A percentile compares a stretch with the other conserved stretches of the same genome.
Conservation (phyloP, 2,797 vertebrate species). For the Pantherophis alleghaniensis region DNA sequence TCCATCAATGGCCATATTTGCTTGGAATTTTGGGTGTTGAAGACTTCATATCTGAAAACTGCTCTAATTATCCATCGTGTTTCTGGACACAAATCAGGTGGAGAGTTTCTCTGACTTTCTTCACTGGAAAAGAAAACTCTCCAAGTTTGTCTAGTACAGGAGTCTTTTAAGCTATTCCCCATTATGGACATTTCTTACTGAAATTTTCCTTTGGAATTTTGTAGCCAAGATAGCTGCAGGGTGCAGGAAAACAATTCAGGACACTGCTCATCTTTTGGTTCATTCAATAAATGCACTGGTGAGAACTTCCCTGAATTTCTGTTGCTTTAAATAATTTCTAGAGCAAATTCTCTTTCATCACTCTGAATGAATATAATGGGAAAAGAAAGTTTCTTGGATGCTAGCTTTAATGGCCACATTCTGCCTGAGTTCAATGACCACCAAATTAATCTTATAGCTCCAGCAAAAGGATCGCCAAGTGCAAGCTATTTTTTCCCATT, state of each 20-base stretch:
- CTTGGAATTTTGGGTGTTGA: neutral
- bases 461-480: neutral
- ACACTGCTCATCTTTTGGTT: neutral
- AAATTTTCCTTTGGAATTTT: neutral
- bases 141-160: neutral
- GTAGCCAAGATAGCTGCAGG: neutral
- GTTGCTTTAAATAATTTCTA: neutral
- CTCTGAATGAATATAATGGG: neutral
- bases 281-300: neutral
- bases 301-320: neutral
- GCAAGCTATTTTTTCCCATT: neutral
- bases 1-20: neutral
- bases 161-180: neutral
- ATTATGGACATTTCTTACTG: neutral
- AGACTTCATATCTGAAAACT: neutral
- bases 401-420: neutral
- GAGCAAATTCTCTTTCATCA: neutral
- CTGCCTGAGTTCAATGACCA: neutral
- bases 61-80: neutral
- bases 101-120: neutral
- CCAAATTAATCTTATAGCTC: neutral
- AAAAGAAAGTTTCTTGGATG: neutral
- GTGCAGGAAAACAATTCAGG: neutral
- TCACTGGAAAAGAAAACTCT: neutral
- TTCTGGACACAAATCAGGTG: neutral